Conservation (phyloP, 1,140 invertebrate species). For the Brachionus rubens region DNA sequence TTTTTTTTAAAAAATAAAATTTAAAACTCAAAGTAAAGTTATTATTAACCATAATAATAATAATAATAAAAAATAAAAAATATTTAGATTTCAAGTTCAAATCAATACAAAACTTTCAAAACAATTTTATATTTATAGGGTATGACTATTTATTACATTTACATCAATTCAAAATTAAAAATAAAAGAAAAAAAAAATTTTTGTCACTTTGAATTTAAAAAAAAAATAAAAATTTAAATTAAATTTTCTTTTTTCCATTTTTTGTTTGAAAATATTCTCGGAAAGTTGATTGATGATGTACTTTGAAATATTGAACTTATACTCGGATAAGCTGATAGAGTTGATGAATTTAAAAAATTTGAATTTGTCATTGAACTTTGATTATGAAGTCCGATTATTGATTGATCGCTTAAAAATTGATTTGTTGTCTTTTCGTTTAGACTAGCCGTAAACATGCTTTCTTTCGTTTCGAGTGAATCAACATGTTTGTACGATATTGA, state of each 20-base stretch:
- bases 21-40: too few relatives aligned
- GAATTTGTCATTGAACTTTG: neutral
- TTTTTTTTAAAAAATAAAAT: too few relatives aligned
- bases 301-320: constrained; percentile 4
- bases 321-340: neutral
- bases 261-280: constrained; percentile 13
- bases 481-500: neutral
- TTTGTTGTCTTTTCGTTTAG: neutral
- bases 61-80: too few relatives aligned
- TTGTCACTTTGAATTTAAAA: too few relatives aligned
- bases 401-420: neutral
- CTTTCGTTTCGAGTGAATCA: neutral
- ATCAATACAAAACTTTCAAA: too few relatives aligned
- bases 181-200: too few relatives aligned
- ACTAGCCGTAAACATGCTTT: neutral
- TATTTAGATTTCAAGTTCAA: too few relatives aligned
- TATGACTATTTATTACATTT: too few relatives aligned
- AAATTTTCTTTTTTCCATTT: constrained; percentile 40
- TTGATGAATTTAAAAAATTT: constrained; percentile 13
- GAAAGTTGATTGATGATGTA: constrained; percentile 22
- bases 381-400: too few relatives aligned
- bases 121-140: too few relatives aligned
- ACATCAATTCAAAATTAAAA: too few relatives aligned
- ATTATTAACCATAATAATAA: too few relatives aligned
- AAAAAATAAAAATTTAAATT: constrained; percentile 11